Evolutionary conservation across 2,797 vertebrate species (phyloP).

Genomic region (Acanthurus tractus): DNA sequence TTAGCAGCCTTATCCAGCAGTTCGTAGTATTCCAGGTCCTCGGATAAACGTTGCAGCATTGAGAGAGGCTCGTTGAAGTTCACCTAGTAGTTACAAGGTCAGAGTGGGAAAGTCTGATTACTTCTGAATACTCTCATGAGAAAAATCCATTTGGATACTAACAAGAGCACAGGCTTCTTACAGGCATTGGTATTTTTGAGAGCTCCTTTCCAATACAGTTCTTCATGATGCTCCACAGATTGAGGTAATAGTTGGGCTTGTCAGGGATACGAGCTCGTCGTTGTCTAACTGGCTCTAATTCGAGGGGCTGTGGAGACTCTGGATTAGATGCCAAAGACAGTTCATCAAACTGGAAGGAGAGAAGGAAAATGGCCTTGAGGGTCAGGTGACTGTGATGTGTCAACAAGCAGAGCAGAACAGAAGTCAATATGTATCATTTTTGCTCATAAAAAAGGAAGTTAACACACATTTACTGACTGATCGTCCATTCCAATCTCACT

Average conservation of each 20-base stretch:
- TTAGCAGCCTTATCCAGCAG: slow-evolving; percentile 92
- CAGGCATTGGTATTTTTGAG: slow-evolving; percentile 97
- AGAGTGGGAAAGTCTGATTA: slow-evolving; percentile 29
- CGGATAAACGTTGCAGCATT: slow-evolving; percentile 96
- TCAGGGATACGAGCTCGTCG: slow-evolving; percentile 92
- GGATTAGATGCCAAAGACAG: slow-evolving; percentile 84
- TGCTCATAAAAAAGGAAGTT: slow-evolving; percentile 2
- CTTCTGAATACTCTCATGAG: not conserved
- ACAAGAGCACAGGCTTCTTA: slow-evolving; percentile 70
- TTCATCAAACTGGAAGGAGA: slow-evolving; percentile 80
- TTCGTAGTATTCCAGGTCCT: slow-evolving; percentile 96
- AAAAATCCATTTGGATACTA: not conserved
- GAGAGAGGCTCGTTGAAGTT: slow-evolving; percentile 98
- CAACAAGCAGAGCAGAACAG: not conserved
- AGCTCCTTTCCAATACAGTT: slow-evolving; percentile 97
- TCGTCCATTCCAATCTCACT: slow-evolving; percentile 93
- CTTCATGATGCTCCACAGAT: slow-evolving; percentile 98
- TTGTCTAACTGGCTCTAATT: slow-evolving; percentile 87
- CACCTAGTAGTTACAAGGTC: slow-evolving; percentile 81
- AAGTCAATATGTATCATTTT: not conserved
- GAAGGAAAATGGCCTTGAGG: not conserved
- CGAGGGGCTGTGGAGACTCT: slow-evolving; percentile 85
- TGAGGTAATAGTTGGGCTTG: slow-evolving; percentile 97
- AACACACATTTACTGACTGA: slow-evolving; percentile 86
- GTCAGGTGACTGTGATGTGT: not conserved